Evolutionary conservation across 2,113 vertebrate genomes (phyloP), one percentile per base, ranked within the genome.

Genomic region (Baryphthengus martii): DNA sequence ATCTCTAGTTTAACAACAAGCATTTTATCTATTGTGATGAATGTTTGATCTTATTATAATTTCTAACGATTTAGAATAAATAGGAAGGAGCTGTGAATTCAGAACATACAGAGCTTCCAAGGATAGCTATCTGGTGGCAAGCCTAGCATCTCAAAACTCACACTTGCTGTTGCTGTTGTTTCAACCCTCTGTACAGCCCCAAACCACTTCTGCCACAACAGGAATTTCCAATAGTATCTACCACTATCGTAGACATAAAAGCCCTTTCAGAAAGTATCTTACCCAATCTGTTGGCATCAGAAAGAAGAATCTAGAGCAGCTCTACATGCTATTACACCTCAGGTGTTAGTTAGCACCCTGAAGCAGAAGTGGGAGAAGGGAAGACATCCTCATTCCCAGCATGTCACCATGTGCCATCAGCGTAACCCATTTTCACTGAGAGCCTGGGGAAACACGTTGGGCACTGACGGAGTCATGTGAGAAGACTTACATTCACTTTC

Each of bases 11-110:
- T 58, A 92, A 82, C 67, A 79, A 72, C 15, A 73, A 70, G 33
- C 12, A 66, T 88, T 94, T 85, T 75, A 86, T 71, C 75, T 86
- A 25, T 35, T 88, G 79, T 35, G 62, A 50, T 47, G 45, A 83
- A 71, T 67, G 47, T 73, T 45, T 83, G 78, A 86, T 90, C 67
- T 74, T 42, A 68, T 26, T 44, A 55, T 65, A 90, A 67, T 90
- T 93, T 88, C 50, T 75, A 65, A 61, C 37, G 73, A n/a, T 37
- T 87, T 77, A 77, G 72, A 90, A 91, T 45, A 85, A 91, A 73
- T 42, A 70, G 39, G 72, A 94, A 93, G 49, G 26, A 77, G 71
- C 23, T 70, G 13, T 70, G 37, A 88, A 58, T 91, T 79, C 49
- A 37, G 45, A 67, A 68, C 18, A n/a, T 26, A 65, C 2, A 62